A percentile compares a stretch with the other conserved stretches of the same genome.
These are phyloP conservation scores for Lycocerus yunnanus DNA, from an alignment of 2,888 invertebrate genomes.

Conservation along the genomic window DNA sequence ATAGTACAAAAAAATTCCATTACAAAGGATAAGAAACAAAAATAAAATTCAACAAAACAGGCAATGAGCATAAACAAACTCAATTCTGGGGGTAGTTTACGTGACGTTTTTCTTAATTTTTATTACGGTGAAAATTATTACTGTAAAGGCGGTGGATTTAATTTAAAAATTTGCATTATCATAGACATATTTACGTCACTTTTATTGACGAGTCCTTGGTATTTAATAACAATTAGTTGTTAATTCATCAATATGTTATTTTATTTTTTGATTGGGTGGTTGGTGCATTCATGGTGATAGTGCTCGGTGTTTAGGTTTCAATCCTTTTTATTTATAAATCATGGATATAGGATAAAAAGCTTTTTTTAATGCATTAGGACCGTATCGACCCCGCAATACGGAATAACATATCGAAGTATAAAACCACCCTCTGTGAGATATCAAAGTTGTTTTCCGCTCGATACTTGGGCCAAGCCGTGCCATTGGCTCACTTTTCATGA, in stretches of 20 bases:
- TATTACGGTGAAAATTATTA: not conserved
- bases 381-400: constrained; percentile 20
- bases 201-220: not conserved
- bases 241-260: not conserved
- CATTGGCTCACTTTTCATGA: constrained; percentile 45
- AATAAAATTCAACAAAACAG: not conserved
- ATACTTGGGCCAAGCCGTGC: constrained; percentile 52
- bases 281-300: not conserved
- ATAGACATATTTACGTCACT: not conserved
- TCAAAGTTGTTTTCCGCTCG: constrained; percentile 55
- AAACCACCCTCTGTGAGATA: constrained; percentile 36
- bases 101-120: not conserved
- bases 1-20: not conserved
- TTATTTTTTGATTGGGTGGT: not conserved
- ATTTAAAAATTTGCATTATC: not conserved
- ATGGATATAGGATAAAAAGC: not conserved
- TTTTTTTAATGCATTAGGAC: constrained; percentile 15
- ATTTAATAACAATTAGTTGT: not conserved
- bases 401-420: constrained; percentile 20
- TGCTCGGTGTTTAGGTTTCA: not conserved
- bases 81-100: not conserved
- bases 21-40: not conserved
- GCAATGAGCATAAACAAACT: not conserved
- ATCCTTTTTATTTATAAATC: not conserved
- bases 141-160: not conserved